Evolutionary conservation across 1,140 invertebrate species (phyloP).

Genomic region (Xylocopa sonorina): DNA sequence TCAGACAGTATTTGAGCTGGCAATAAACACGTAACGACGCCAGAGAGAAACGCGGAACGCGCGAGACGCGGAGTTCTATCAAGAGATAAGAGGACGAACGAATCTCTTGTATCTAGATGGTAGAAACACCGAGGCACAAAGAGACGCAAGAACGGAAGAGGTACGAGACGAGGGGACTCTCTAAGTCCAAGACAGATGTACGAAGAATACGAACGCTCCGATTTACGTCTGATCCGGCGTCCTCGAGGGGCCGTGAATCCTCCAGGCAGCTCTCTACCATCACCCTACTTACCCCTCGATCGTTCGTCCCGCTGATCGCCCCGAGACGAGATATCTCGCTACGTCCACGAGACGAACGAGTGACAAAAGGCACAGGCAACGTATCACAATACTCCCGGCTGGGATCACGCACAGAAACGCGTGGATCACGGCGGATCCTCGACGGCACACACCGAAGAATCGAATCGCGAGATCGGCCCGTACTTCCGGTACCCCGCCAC

Average conservation of each 20-base stretch:
- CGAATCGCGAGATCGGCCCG: not conserved
- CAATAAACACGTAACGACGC: no score
- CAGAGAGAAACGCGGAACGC: no score
- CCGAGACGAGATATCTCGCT: not conserved
- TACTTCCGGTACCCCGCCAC: not conserved
- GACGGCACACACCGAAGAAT: slow-evolving; percentile 38
- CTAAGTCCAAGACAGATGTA: not conserved
- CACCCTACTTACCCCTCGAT: slow-evolving; percentile 28
- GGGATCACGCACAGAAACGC: slow-evolving; percentile 32
- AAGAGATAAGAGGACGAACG: no score
- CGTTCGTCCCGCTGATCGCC: not conserved
- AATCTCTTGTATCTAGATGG: no score
- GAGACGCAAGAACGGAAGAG: no score
- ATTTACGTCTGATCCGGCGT: not conserved
- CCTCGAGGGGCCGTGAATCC: not conserved
- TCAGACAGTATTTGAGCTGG: no score
- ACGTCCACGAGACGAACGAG: not conserved
- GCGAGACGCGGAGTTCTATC: no score
- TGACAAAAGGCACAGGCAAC: not conserved
- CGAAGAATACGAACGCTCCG: not conserved
- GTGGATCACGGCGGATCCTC: not conserved
- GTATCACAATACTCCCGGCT: not conserved
- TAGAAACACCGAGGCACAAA: no score
- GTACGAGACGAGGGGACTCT: not conserved
- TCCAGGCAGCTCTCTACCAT: not conserved